A percentile compares a stretch with the other conserved stretches of the same genome.
phyloP scores from a whole-genome alignment of 2,888 invertebrate species.

The Drosophila cognata region DNA sequence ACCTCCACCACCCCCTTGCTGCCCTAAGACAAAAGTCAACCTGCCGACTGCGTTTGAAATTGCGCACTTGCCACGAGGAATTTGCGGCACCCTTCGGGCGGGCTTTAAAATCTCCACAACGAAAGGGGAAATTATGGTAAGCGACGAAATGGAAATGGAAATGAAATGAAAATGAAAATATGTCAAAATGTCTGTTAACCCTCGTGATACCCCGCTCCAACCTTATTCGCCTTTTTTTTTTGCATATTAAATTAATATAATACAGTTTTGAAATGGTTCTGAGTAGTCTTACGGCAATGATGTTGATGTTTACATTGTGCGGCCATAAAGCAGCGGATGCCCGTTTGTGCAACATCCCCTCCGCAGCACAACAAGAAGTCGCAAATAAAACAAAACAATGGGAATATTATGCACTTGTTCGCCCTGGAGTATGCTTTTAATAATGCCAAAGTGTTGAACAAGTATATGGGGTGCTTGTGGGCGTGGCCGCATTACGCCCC shows the following conservation, averaged over 20 bases:
- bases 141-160: slow-evolving; percentile 34
- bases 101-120: slow-evolving; percentile 62
- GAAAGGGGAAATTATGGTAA: slow-evolving; percentile 70
- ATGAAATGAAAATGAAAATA: slow-evolving; percentile 78
- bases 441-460: slow-evolving; percentile 70
- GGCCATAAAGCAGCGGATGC: slow-evolving; percentile 49
- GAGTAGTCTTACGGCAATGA: slow-evolving; percentile 28
- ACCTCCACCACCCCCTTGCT: background rate
- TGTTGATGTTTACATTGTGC: slow-evolving; percentile 68
- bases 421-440: slow-evolving; percentile 74
- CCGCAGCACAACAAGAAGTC: slow-evolving; percentile 18
- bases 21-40: slow-evolving; percentile 73
- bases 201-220: slow-evolving; percentile 41
- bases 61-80: slow-evolving; percentile 67
- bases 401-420: slow-evolving; percentile 84
- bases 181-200: slow-evolving; percentile 75
- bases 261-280: slow-evolving; percentile 82
- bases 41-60: slow-evolving; percentile 79
- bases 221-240: slow-evolving; percentile 33
- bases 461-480: slow-evolving; percentile 35
- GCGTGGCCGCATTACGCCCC: slow-evolving; percentile 49
- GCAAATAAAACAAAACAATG: slow-evolving; percentile 81
- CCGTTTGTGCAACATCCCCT: slow-evolving; percentile 45
- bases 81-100: slow-evolving; percentile 47
- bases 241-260: slow-evolving; percentile 84